Conservation (phyloP, 2,797 vertebrate species). For the Sebastes cheni region DNA sequence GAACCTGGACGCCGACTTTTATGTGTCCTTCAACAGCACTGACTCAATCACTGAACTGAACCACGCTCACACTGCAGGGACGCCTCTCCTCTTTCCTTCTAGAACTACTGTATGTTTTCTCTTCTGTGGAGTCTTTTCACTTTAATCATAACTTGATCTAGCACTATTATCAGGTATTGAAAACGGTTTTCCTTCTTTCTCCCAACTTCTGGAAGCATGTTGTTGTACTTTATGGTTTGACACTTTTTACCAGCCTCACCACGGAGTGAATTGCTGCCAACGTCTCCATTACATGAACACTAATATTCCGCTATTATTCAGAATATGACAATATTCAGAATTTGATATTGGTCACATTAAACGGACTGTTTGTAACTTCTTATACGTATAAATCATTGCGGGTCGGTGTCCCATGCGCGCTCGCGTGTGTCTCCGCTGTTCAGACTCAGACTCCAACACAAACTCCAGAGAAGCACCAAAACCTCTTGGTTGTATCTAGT, state of each 20-base stretch:
- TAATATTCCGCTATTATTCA: neutral
- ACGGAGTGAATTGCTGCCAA: neutral
- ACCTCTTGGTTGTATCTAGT: too few species aligned
- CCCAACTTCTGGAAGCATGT: neutral
- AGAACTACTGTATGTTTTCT: neutral
- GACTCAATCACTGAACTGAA: conserved; percentile 62
- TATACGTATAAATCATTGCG: too few species aligned
- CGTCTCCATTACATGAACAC: neutral
- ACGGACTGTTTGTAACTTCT: too few species aligned
- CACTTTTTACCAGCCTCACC: neutral
- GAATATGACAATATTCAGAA: neutral
- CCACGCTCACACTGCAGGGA: conserved; percentile 5
- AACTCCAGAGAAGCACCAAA: too few species aligned
- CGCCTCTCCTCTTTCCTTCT: neutral
- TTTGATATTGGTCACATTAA: neutral
- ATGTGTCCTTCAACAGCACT: conserved; percentile 70
- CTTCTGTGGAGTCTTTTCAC: neutral
- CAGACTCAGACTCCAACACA: too few species aligned
- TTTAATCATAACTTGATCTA: neutral
- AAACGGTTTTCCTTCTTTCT: neutral
- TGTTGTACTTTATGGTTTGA: neutral
- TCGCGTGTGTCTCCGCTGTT: rapidly evolving
- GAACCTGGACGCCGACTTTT: conserved; percentile 59
- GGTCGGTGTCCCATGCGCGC: too few species aligned
- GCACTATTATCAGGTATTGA: neutral